Base-by-base conservation (phyloP, 2,888 invertebrate genomes). In the Lycia hirtaria region DNA sequence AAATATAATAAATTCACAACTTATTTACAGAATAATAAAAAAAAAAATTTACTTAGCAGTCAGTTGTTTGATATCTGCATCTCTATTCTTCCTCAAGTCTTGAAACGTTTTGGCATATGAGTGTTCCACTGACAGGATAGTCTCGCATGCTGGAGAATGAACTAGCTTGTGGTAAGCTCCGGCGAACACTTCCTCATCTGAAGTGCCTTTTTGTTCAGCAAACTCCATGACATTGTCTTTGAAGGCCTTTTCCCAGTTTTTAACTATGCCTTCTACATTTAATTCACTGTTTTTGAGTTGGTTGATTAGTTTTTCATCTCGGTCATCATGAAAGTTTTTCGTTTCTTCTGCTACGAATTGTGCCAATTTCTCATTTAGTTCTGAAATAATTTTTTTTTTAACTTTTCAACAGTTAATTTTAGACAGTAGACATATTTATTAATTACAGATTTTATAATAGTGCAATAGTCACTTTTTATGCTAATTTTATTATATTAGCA, bases 61-160 rank as follows among this genome's bases (percentile, higher is more conserved):
- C 3, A 97, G 85, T 47, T 93, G 92, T 59, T 93, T 92, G 17
- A 97, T 94, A 78, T 96, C 95, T 26, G 93, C 93, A 78, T 96
- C 95, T 76, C 96, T 95, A 68, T 95, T 94, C 58, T 94, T 92
- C 40, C 95, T 93, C 74, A 96, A 94, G 72, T 95, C 94, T 50
- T 95, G 93, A 14, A 98, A 96, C 32, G 95, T 95, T 73, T 95
- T 94, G 0, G 98, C 97, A 82, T 97, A 97, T 10, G 95, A 94
- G 75, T 97, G 96, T 83, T 98, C 98, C 28, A 97, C 94, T 73
- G 97, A 96, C 15, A 98, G 92, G 77, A 98, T 96, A 0, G 97
- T 96, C 77, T 97, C 97, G 19, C 98, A 87, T 0, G 97, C 97
- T 0, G 96, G 96, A 0, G 97, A 97, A 81, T 97, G 97, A 1